Percentiles rank a stretch among this genome's conserved stretches.
phyloP scores from a whole-genome alignment of 1,140 invertebrate species.

The Drosophila simulans region DNA sequence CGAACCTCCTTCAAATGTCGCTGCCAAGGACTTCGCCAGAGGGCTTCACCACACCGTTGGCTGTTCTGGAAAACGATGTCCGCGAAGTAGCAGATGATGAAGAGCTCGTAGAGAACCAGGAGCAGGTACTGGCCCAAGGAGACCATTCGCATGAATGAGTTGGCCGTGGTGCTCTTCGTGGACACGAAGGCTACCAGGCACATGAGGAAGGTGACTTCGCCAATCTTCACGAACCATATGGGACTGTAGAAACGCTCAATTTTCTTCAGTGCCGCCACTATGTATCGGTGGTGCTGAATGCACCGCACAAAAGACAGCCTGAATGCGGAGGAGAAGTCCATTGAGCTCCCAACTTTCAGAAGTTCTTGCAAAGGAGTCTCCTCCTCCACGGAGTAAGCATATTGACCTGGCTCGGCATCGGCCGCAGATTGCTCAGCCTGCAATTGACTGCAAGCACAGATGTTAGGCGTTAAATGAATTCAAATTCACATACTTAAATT shows the following conservation, averaged over 20 bases:
- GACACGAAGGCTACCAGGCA: slow-evolving; percentile 74
- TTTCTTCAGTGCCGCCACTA: slow-evolving; percentile 47
- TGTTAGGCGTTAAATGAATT: background rate
- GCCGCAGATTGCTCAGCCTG: slow-evolving; percentile 47
- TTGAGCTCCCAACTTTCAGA: background rate
- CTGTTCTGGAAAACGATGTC: slow-evolving; percentile 74
- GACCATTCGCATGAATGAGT: slow-evolving; percentile 70
- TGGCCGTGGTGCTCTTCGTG: slow-evolving; percentile 70
- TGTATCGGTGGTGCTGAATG: slow-evolving; percentile 63
- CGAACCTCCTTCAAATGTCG: slow-evolving; percentile 63
- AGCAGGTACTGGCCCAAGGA: slow-evolving; percentile 70
- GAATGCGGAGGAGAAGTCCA: slow-evolving; percentile 46
- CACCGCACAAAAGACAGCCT: slow-evolving; percentile 43
- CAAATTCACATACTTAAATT: background rate
- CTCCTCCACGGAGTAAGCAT: slow-evolving; percentile 52
- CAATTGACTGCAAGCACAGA: slow-evolving; percentile 27
- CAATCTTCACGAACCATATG: slow-evolving; percentile 76
- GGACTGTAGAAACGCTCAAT: slow-evolving; percentile 74
- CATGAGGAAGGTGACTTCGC: slow-evolving; percentile 72
- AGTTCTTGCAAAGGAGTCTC: slow-evolving; percentile 36
- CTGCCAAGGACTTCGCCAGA: slow-evolving; percentile 75
- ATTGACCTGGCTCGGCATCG: slow-evolving; percentile 64
- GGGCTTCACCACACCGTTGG: slow-evolving; percentile 71
- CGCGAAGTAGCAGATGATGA: slow-evolving; percentile 79
- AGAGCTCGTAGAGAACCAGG: slow-evolving; percentile 65